Base-by-base conservation (phyloP, 2,888 invertebrate genomes). In the Dolomedes plantarius region DNA sequence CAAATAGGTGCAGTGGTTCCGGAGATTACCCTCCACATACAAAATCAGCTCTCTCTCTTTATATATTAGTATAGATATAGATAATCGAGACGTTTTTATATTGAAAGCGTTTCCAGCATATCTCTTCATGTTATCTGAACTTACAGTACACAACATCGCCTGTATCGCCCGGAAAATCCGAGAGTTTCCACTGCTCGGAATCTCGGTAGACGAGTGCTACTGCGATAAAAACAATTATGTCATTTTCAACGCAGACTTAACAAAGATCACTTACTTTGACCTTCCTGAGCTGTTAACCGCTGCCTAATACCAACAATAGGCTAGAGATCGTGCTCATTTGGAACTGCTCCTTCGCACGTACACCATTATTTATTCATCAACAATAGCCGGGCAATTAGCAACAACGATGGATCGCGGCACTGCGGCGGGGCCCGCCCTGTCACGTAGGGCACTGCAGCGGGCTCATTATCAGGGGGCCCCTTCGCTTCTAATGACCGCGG, bases 311-410 rank as follows among this genome's bases (percentile, higher is more conserved):
- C 19, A 56, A 56, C 56, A 56, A 56, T 23, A 56, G 56, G 1
- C 23, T 56, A 1, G 2, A 56, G 56, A 56, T 56, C 56, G 56
- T 56, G 56, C 56, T 16, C 16, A 56, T 56, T 56, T 56, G 23
- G 56, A 56, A 23, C 56, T 56, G 56, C 3, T 23, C 23, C 23
- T 56, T 56, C 56, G 16, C 56, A 56, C 56, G 56, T 56, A 56
- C 1, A 11, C 56, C 16, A 23, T 56, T 56, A 56, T 56, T 56
- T 56, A 56, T 56, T 56, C 56, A 56, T 56, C 56, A 56, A 56
- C 56, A 56, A 56, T 56, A 23, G 56, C 56, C 23, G 19, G 23
- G 19, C 56, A 56, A 56, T 56, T 56, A 56, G 56, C 56, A 56
- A 56, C 23, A 3, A 16, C 56, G 11, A 56, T 2, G 56, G 56